Base-by-base conservation (phyloP, 2,888 invertebrate species). In the Creontiades dilutus region DNA sequence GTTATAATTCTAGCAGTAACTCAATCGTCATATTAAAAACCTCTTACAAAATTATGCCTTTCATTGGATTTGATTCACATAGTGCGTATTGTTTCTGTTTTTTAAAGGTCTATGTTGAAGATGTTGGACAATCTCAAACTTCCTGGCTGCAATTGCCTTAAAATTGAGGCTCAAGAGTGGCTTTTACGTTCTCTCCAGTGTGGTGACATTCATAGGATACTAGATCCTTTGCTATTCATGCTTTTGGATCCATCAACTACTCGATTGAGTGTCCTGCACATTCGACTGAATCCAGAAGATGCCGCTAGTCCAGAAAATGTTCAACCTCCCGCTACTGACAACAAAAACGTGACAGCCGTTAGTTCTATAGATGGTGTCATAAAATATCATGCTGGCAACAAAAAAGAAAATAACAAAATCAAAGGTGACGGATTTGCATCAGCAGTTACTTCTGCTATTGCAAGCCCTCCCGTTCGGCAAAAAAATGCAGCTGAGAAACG, bases 341-440 rank as follows among this genome's bases (percentile, higher is more conserved):
- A 86, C 37, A 87, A 81, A 47, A 96, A 96, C 92, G 96, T 97
- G 16, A 97, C 96, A 92, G 97, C 97, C 0, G 96, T 97, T 76
- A 97, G 97, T 92, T 96, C 96, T 78, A 96, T 96, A 47, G 96
- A 96, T 92, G 97, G 97, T 0, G 96, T 96, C 92, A 95, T 97
- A 5, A 95, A 95, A 92, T 95, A 95, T 92, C 95, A 95, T 91
- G 94, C 95, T 81, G 88, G 88, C 9, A 92, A 93, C 91, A 93
- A 93, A 90, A 93, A 93, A 86, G 91, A 92, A 0, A 92, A 92
- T 12, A 91, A 91, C 28, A 93, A 91, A 46, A 92, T 91, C 86
- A 92, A 92, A 91, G 90, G 91, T 89, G 92, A 92, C 92, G 92
- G 91, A 94, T 93, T 95, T 23, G 94, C 94, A 89, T 94, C 95